Evolutionary conservation across 2,888 invertebrate genomes (phyloP), one percentile per base, ranked within the genome.

Genomic region (Lithodes maja): DNA sequence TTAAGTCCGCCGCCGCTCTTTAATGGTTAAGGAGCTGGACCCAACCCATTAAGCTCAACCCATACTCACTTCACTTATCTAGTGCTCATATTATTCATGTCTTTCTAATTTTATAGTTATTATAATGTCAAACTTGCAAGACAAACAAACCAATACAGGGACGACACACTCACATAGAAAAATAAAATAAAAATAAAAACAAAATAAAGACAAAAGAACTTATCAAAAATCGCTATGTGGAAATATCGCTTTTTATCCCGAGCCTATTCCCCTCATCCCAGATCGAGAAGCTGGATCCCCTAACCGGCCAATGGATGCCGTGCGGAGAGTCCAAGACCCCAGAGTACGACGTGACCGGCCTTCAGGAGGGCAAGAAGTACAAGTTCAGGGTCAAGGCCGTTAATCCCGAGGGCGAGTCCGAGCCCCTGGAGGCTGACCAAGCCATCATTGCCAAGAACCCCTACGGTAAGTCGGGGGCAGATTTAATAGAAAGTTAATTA

Each of bases 401-500:
- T 85, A 99, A 99, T 94, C 98, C 98, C 93, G 99, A 99, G 94
- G 99, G 99, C 17, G 98, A 98, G 94, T 98, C 99, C 0, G 99
- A 99, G 94, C 98, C 98, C 90, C 95, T 99, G 87, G 98, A 98
- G 94, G 97, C 98, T 0, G 98, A 98, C 92, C 97, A 97, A 93
- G 96, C 98, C 9, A 98, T 99, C 92, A 96, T 99, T 93, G 99
- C 99, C 88, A 99, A 99, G 94, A 99, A 99, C 97, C 99, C 99
- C 92, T 99, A 97, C 94, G 99, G 97, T 97, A 93, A 94, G 95
- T 79, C 50, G n/a, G n/a, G n/a, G n/a, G n/a, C n/a, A n/a, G n/a
- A n/a, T n/a, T n/a, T n/a, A n/a, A n/a, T n/a, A n/a, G n/a, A n/a
- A n/a, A n/a, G n/a, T n/a, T n/a, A n/a, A n/a, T n/a, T n/a, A n/a